Evolutionary conservation across 2,888 invertebrate species (phyloP).

Genomic region (Dolichomitus sp.): DNA sequence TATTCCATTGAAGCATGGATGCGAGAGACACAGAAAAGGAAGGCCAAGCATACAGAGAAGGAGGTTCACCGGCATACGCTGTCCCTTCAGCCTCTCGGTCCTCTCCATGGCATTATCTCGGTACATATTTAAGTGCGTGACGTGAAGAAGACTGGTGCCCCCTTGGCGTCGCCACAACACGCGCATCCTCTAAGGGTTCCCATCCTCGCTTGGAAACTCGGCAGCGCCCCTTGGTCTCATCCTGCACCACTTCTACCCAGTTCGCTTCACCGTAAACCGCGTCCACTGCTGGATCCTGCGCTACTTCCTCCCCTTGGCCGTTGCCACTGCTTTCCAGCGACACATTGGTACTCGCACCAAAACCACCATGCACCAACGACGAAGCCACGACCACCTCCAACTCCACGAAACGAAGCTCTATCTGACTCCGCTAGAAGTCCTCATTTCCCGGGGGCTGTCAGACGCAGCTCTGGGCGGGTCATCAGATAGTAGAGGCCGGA

Average conservation of each 20-base stretch:
- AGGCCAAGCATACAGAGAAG: background rate
- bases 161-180: slow-evolving; percentile 60
- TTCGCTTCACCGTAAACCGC: slow-evolving; percentile 43
- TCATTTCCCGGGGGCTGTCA: slow-evolving; percentile 84
- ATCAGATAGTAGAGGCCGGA: slow-evolving; percentile 83
- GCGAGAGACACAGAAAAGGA: slow-evolving; percentile 44
- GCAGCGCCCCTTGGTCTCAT: slow-evolving; percentile 42
- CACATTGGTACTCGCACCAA: slow-evolving; percentile 62
- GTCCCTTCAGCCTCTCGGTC: slow-evolving; percentile 70
- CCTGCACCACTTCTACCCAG: slow-evolving; percentile 43
- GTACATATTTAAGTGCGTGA: slow-evolving; percentile 85
- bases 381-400: slow-evolving; percentile 61
- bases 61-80: slow-evolving; percentile 63
- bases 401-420: slow-evolving; percentile 55
- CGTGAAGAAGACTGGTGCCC: slow-evolving; percentile 81
- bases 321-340: slow-evolving; percentile 69
- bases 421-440: slow-evolving; percentile 77
- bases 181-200: slow-evolving; percentile 32
- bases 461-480: slow-evolving; percentile 84
- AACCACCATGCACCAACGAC: slow-evolving; percentile 31
- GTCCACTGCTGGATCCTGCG: slow-evolving; percentile 54
- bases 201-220: slow-evolving; percentile 41
- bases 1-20: slow-evolving; percentile 78
- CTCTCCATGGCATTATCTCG: slow-evolving; percentile 83
- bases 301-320: slow-evolving; percentile 64